These are phyloP conservation scores for Odontamblyopus rebecca DNA, from an alignment of 2,797 vertebrate genomes.

Conservation along the genomic window DNA sequence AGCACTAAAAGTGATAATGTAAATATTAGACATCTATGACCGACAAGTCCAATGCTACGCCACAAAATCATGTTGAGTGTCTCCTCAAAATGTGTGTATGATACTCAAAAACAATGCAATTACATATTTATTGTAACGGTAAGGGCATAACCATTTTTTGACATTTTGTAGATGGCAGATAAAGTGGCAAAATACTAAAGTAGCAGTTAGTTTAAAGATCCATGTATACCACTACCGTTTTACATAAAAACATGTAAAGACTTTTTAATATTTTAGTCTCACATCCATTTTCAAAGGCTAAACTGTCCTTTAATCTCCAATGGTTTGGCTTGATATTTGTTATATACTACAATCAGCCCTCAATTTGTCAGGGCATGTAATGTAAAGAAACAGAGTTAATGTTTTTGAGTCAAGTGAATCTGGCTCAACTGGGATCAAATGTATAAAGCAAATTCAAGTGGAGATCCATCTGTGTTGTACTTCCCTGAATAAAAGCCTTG, in stretches of 20 bases:
- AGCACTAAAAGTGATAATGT: background rate
- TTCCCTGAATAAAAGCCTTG: constrained; percentile 33
- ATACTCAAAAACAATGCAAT: background rate
- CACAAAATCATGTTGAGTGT: background rate
- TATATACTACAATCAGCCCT: background rate
- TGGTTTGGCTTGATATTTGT: background rate
- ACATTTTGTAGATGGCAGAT: background rate
- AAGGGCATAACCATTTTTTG: too few relatives aligned
- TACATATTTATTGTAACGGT: background rate
- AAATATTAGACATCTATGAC: background rate
- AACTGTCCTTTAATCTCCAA: too few relatives aligned
- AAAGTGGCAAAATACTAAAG: background rate
- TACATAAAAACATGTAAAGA: background rate
- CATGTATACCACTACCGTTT: background rate
- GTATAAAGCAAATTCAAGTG: constrained; percentile 15
- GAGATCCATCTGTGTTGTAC: constrained; percentile 20
- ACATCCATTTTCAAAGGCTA: too few relatives aligned
- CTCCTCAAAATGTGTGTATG: background rate
- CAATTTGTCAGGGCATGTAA: background rate
- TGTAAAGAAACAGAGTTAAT: constrained; percentile 3
- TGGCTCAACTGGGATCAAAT: background rate
- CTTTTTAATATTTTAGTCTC: background rate
- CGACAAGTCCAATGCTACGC: background rate
- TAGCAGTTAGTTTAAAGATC: background rate
- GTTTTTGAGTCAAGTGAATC: background rate